Percentiles rank a stretch among this genome's conserved stretches.
Evolutionary conservation across 1,140 invertebrate species (phyloP).

Genomic region (Drosophila nannoptera): DNA sequence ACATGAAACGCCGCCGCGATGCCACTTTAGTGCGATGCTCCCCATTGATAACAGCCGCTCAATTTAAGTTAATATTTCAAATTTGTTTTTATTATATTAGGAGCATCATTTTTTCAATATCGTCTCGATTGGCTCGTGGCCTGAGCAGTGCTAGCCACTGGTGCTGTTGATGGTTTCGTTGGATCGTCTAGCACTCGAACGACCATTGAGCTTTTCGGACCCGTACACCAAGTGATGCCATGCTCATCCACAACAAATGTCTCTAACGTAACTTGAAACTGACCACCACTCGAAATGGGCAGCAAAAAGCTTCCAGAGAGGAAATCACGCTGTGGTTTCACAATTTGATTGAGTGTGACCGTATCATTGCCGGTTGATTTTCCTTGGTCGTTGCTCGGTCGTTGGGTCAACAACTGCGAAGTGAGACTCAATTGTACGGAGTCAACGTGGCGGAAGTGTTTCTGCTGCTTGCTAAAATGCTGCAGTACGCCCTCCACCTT

Average conservation of each 20-base stretch:
- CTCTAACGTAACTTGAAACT: conserved; percentile 77
- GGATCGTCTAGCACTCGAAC: conserved; percentile 77
- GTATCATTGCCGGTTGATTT: conserved; percentile 70
- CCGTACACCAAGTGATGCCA: conserved; percentile 76
- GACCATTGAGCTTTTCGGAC: conserved; percentile 76
- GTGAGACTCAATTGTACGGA: conserved; percentile 86
- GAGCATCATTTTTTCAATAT: conserved; percentile 45
- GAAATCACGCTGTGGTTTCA: conserved; percentile 88
- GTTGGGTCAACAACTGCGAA: conserved; percentile 82
- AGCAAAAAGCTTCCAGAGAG: conserved; percentile 89
- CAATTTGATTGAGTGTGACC: conserved; percentile 83
- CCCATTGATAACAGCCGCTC: conserved; percentile 4
- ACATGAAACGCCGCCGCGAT: conserved; percentile 16
- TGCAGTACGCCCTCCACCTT: conserved; percentile 93
- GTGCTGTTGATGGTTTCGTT: conserved; percentile 55
- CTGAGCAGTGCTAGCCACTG: conserved; percentile 59
- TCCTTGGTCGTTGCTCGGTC: conserved; percentile 78
- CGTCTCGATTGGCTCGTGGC: conserved; percentile 57
- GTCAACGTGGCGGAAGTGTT: conserved; percentile 85
- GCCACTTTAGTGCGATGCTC: conserved; percentile 4
- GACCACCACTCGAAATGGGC: conserved; percentile 74
- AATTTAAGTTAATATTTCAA: conserved; percentile 9
- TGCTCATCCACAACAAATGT: conserved; percentile 78
- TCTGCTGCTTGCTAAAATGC: conserved; percentile 83
- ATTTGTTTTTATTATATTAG: conserved; percentile 6